These are phyloP conservation scores for Monomorium pharaonis DNA, from an alignment of 1,140 invertebrate genomes.

Conservation along the genomic window DNA sequence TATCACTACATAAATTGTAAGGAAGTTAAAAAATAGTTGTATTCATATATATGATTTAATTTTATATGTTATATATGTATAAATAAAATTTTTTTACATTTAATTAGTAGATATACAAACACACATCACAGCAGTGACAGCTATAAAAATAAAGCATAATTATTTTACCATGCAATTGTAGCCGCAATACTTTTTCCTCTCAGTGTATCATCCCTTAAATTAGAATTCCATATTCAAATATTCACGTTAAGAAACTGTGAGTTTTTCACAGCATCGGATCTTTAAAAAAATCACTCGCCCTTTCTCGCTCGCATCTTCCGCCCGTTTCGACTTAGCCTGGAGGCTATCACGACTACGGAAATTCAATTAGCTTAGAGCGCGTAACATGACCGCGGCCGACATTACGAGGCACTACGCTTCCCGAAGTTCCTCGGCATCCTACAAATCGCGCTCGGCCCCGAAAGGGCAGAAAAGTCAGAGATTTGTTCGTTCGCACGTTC, in stretches of 20 bases:
- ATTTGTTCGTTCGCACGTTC: slow-evolving; percentile 35
- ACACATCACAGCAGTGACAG: no score
- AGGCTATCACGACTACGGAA: not conserved
- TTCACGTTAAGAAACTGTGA: not conserved
- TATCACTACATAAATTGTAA: no score
- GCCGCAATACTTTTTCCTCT: no score
- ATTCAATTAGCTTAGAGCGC: not conserved
- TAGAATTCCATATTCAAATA: not conserved
- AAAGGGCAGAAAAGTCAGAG: slow-evolving; percentile 7
- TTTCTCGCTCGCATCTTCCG: not conserved
- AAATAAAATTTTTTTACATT: no score
- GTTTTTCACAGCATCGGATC: not conserved
- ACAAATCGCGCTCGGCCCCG: not conserved
- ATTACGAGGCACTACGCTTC: not conserved
- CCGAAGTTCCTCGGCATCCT: not conserved
- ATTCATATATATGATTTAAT: no score
- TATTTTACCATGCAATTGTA: no score
- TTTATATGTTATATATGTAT: no score
- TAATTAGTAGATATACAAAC: no score
- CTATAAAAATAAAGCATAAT: no score
- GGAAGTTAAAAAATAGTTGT: no score
- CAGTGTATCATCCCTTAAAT: not conserved
- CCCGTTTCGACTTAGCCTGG: no score
- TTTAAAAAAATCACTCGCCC: not conserved
- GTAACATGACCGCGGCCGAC: not conserved